A percentile compares a stretch with the other conserved stretches of the same genome.
phyloP scores from a whole-genome alignment of 2,113 vertebrate species.

The Eptesicus fuscus region DNA sequence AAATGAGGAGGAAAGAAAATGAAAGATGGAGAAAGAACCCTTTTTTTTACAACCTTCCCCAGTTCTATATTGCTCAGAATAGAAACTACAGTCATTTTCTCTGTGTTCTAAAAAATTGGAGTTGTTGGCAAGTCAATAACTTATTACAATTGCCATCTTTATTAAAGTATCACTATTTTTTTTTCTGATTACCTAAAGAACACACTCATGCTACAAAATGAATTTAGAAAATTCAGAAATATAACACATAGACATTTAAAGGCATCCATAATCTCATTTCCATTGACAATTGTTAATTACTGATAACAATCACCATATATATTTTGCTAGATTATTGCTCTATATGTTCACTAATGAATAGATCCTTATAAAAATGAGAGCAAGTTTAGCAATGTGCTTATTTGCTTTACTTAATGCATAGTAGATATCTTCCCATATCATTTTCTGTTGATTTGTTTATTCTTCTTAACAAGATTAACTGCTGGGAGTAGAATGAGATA shows the following conservation, averaged over 20 bases:
- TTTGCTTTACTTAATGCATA: not conserved
- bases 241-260: not conserved
- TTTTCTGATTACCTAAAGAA: not conserved
- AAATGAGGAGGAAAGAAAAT: not conserved
- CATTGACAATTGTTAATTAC: not conserved
- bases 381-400: not conserved
- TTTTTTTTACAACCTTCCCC: not conserved
- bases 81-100: not conserved
- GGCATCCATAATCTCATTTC: not conserved
- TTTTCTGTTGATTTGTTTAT: not conserved
- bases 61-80: not conserved
- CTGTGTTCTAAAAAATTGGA: not conserved
- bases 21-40: not conserved
- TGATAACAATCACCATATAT: not conserved
- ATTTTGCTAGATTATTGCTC: not conserved
- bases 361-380: not conserved
- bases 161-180: not conserved
- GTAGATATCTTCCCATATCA: not conserved
- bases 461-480: not conserved
- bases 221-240: not conserved
- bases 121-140: not conserved
- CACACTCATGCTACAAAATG: not conserved
- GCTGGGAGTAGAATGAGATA: not conserved
- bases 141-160: not conserved
- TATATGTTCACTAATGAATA: not conserved